A percentile compares a stretch with the other conserved stretches of the same genome.
Conservation (phyloP, 1,140 invertebrate genomes). For the Drosophila equinoxialis region DNA sequence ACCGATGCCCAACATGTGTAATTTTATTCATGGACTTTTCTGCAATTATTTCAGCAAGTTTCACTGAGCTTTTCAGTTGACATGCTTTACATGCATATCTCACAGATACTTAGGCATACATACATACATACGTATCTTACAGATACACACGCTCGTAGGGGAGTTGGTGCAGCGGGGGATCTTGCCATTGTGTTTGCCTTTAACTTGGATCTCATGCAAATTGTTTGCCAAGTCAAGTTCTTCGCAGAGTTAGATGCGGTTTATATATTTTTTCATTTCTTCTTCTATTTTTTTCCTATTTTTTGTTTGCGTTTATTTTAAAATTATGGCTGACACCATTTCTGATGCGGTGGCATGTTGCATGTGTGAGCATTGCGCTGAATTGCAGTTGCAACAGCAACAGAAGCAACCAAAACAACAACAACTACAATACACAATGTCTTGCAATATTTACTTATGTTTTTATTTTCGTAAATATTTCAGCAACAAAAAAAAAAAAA, state of each 20-base stretch:
- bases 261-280: conserved; percentile 34
- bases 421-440: conserved; percentile 44
- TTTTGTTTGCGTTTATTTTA: conserved; percentile 55
- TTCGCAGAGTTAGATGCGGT: conserved; percentile 61
- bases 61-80: conserved; percentile 69
- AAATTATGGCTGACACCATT: conserved; percentile 78
- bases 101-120: conserved; percentile 40
- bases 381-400: conserved; percentile 63
- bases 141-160: conserved; percentile 20
- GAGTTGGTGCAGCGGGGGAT: conserved; percentile 21
- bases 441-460: conserved; percentile 67
- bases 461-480: conserved; percentile 53
- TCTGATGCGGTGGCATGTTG: conserved; percentile 67
- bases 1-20: conserved; percentile 59
- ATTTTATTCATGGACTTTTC: conserved; percentile 63
- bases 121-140: background rate
- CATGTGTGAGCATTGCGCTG: conserved; percentile 72
- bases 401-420: conserved; percentile 30
- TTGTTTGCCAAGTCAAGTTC: conserved; percentile 61
- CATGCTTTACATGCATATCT: conserved; percentile 76
- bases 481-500: conserved; percentile 36
- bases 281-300: conserved; percentile 27
- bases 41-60: conserved; percentile 75
- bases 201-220: conserved; percentile 41
- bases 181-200: conserved; percentile 55